A percentile compares a stretch with the other conserved stretches of the same genome.
Conservation (phyloP, 1,140 invertebrate species). For the Drosophila leontia region DNA sequence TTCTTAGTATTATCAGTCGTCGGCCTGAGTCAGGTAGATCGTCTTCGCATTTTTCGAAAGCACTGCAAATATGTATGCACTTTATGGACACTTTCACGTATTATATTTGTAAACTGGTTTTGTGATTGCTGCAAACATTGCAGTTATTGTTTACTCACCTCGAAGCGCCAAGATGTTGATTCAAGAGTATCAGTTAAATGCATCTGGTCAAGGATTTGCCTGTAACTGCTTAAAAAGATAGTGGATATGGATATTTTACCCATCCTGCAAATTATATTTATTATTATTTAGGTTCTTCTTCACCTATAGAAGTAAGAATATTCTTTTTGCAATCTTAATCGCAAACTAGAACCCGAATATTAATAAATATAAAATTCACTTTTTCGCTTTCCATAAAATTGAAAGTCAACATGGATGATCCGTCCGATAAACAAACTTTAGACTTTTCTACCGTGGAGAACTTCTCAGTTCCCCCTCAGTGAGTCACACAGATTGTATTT, state of each 20-base stretch:
- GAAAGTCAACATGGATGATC: too few species aligned
- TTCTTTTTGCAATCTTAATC: too few species aligned
- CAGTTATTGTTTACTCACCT: conserved; percentile 26
- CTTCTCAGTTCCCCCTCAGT: conserved; percentile 1
- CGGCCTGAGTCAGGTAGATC: conserved; percentile 22
- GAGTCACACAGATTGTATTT: conserved; percentile 40
- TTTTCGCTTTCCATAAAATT: too few species aligned
- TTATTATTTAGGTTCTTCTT: too few species aligned
- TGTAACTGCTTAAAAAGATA: too few species aligned
- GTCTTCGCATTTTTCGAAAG: conserved; percentile 26
- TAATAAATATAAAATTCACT: too few species aligned
- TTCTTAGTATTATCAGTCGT: neutral
- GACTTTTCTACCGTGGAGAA: neutral
- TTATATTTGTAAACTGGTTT: conserved; percentile 46
- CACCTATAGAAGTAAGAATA: too few species aligned
- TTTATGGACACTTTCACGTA: conserved; percentile 37
- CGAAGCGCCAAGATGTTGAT: conserved; percentile 5
- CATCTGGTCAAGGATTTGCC: conserved; percentile 2
- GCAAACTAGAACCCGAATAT: too few species aligned
- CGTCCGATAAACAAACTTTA: neutral
- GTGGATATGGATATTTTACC: neutral
- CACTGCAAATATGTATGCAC: conserved; percentile 45
- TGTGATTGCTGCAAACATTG: conserved; percentile 30
- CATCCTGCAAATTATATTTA: too few species aligned
- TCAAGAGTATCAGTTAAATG: conserved; percentile 11